Conservation (phyloP, 2,797 vertebrate genomes). For the Capromys pilorides region DNA sequence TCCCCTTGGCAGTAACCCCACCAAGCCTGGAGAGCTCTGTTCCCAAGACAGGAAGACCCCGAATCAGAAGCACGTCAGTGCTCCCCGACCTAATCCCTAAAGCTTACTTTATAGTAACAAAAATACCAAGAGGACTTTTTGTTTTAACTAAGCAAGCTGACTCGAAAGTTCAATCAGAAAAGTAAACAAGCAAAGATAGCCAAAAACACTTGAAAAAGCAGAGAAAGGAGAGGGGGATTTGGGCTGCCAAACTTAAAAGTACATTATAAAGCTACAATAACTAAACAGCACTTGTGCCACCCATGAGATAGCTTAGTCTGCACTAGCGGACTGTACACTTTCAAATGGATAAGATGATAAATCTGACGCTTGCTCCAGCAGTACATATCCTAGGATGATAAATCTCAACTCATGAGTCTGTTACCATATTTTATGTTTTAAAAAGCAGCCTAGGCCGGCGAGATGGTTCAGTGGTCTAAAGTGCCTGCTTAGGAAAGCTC, state of each 20-base stretch:
- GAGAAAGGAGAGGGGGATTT: background rate
- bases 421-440: background rate
- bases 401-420: background rate
- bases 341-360: background rate
- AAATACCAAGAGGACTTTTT: background rate
- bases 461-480: no score
- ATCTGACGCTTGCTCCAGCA: background rate
- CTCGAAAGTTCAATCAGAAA: conserved; percentile 50
- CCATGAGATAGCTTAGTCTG: background rate
- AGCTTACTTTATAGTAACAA: background rate
- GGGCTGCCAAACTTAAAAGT: background rate
- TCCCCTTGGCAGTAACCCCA: background rate
- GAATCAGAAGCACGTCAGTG: background rate
- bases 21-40: background rate
- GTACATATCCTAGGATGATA: background rate
- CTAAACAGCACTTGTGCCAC: background rate
- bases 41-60: background rate
- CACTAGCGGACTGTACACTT: background rate
- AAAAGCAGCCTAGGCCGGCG: background rate
- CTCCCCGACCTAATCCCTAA: background rate
- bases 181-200: background rate
- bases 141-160: background rate
- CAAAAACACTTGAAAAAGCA: background rate
- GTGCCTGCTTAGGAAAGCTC: no score
- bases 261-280: background rate